Evolutionary conservation across 2,888 invertebrate species (phyloP).

Genomic region (Leptinotarsa peninsularis): DNA sequence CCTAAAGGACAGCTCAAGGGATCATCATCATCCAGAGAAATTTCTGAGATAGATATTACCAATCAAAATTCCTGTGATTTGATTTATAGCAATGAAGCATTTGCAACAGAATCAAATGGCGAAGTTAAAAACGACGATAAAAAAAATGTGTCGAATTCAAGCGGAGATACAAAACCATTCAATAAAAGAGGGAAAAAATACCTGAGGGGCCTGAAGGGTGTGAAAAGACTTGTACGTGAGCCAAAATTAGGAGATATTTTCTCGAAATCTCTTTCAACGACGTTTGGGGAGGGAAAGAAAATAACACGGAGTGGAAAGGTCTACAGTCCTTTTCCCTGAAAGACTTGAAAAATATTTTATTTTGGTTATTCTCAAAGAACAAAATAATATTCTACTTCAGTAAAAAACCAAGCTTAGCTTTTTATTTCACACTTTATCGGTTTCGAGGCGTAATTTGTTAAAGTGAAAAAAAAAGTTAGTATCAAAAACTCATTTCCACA

Average conservation of each 20-base stretch:
- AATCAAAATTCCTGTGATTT: conserved; percentile 24
- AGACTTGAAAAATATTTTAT: neutral
- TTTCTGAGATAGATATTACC: neutral
- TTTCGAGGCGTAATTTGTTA: no score
- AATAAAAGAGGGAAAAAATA: neutral
- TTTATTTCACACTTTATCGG: no score
- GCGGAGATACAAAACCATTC: neutral
- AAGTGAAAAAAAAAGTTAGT: no score
- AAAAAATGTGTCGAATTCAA: neutral
- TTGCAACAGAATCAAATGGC: conserved; percentile 7
- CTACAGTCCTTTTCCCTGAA: conserved; percentile 26
- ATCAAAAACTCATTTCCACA: no score
- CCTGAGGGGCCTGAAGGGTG: neutral
- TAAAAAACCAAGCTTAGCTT: neutral
- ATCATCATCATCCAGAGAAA: conserved; percentile 4
- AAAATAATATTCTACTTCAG: neutral
- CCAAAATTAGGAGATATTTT: neutral
- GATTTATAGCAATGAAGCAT: conserved; percentile 23
- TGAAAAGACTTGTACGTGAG: conserved; percentile 18
- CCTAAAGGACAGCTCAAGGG: conserved; percentile 15
- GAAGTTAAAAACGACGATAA: neutral
- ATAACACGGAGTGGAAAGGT: conserved; percentile 30
- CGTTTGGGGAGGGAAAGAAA: conserved; percentile 1
- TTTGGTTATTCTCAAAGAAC: conserved; percentile 7
- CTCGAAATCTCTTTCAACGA: neutral